Evolutionary conservation across 2,113 vertebrate genomes (phyloP).

Genomic region (Tragelaphus imberbis): DNA sequence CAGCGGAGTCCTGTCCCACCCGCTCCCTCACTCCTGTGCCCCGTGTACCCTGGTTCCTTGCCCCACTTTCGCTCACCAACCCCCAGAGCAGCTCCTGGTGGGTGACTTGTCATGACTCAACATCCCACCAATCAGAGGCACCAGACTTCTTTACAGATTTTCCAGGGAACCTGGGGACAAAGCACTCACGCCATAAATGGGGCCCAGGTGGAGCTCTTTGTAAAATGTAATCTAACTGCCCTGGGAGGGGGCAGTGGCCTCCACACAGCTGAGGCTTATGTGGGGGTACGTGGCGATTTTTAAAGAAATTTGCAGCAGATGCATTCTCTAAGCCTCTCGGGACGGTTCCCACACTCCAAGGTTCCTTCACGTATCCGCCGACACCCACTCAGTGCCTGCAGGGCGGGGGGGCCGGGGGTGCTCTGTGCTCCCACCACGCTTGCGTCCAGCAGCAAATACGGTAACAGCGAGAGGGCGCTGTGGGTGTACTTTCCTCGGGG

Average conservation of each 20-base stretch:
- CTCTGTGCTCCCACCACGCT: background rate
- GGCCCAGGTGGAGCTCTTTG: background rate
- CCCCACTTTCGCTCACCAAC: background rate
- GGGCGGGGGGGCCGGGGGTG: background rate
- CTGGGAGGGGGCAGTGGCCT: background rate
- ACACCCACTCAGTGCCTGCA: background rate
- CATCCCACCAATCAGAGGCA: background rate
- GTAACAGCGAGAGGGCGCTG: fast-evolving
- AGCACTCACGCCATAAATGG: background rate
- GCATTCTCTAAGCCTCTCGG: background rate
- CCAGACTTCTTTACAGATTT: background rate
- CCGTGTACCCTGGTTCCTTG: background rate
- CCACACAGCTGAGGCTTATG: background rate
- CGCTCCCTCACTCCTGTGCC: background rate
- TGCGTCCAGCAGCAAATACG: fast-evolving
- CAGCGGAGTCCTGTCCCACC: background rate
- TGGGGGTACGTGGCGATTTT: background rate
- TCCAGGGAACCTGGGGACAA: background rate
- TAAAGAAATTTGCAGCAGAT: background rate
- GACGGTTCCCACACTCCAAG: background rate
- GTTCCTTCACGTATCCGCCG: background rate
- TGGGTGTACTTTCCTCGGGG: fast-evolving
- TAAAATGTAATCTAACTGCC: background rate
- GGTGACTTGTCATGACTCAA: background rate
- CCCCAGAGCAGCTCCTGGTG: background rate